Conservation (phyloP, 1,140 invertebrate species). For the Drosophila rufa region DNA sequence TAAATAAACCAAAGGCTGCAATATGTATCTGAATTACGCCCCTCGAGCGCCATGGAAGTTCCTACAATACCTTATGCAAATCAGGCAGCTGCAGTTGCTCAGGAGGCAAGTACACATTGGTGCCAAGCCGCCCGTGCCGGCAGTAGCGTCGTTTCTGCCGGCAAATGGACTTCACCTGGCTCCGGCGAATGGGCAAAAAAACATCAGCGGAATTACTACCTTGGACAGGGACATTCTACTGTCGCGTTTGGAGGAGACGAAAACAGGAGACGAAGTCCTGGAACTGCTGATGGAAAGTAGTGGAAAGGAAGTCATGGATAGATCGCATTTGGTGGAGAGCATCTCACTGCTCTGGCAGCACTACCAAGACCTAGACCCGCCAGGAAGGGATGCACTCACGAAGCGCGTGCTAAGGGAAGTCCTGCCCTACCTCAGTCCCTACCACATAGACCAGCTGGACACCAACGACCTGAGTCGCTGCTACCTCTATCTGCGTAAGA, state of each 20-base stretch:
- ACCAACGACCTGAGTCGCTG: constrained; percentile 61
- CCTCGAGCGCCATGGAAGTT: constrained; percentile 51
- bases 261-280: constrained; percentile 3
- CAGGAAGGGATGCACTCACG: constrained; percentile 16
- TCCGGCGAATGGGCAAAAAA: not conserved
- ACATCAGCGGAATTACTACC: not conserved
- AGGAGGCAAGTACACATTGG: constrained; percentile 37
- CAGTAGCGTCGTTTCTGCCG: not conserved
- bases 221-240: not conserved
- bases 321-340: constrained; percentile 1
- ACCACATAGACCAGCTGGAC: constrained; percentile 44
- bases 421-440: constrained; percentile 26
- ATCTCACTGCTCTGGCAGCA: constrained; percentile 47
- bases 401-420: constrained; percentile 24
- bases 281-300: not conserved
- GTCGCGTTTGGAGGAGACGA: not conserved
- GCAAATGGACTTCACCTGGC: not conserved
- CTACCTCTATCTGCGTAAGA: constrained; percentile 72
- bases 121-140: constrained; percentile 32
- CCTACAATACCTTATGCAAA: constrained; percentile 55
- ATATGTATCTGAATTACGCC: constrained; percentile 57
- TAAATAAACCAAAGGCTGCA: constrained; percentile 44
- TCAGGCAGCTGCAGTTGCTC: constrained; percentile 49
- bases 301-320: not conserved
- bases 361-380: constrained; percentile 26